Evolutionary conservation across 2,797 vertebrate genomes (phyloP).

Genomic region (Toxotes lorentzi): DNA sequence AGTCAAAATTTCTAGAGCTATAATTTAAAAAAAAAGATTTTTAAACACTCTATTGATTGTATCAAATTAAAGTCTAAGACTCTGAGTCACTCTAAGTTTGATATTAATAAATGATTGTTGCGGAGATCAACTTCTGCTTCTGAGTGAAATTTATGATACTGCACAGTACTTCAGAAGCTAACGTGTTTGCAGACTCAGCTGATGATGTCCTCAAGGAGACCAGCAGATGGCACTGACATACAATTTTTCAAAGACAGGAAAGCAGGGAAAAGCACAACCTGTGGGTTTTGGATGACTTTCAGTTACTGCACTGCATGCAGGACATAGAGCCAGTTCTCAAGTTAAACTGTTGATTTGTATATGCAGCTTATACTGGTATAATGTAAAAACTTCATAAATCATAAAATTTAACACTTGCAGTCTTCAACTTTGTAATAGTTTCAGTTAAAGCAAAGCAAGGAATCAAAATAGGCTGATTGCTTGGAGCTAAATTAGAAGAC

Average conservation of each 20-base stretch:
- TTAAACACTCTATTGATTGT: neutral
- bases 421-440: neutral
- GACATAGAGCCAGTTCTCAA: neutral
- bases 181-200: neutral
- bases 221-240: conserved; percentile 67
- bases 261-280: neutral
- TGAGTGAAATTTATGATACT: neutral
- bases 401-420: neutral
- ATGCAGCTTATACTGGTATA: neutral
- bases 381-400: neutral
- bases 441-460: neutral
- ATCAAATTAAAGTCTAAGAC: neutral
- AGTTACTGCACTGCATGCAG: neutral
- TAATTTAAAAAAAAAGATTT: no score
- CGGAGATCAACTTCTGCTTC: neutral
- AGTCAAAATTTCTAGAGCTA: neutral
- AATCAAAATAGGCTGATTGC: neutral
- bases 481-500: neutral
- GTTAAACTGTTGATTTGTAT: neutral
- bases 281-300: neutral
- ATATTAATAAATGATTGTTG: conserved; percentile 17
- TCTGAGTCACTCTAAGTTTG: neutral
- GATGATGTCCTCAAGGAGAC: neutral
- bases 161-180: neutral
- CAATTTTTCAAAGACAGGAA: conserved; percentile 4